phyloP scores from a whole-genome alignment of 2,797 vertebrate genomes.

The Sebastes paucispinis region DNA sequence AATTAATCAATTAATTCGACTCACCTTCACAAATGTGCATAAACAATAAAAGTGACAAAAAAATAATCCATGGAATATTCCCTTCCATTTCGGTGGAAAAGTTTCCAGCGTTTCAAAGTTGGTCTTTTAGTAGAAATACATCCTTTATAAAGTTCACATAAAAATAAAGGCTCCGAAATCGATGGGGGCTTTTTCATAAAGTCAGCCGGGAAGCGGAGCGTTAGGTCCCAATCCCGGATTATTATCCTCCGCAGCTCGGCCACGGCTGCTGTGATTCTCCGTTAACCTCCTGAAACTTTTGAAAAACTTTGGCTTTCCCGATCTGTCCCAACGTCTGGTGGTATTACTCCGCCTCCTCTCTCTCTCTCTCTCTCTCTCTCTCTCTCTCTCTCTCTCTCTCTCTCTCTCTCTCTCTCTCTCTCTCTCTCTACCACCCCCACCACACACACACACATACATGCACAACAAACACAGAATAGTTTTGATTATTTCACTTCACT shows the following conservation, averaged over 20 bases:
- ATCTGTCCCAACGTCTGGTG: constrained; percentile 64
- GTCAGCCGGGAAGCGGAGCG: constrained; percentile 55
- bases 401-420: neutral
- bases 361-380: constrained; percentile 5
- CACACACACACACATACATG: neutral
- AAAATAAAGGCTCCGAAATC: constrained; percentile 74
- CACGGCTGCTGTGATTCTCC: constrained; percentile 77
- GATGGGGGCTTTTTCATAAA: constrained; percentile 68
- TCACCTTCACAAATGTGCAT: constrained; percentile 79
- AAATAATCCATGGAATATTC: constrained; percentile 86
- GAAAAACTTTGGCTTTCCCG: constrained; percentile 77
- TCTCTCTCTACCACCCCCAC: neutral
- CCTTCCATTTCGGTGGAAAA: constrained; percentile 85
- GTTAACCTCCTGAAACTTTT: constrained; percentile 79
- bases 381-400: neutral
- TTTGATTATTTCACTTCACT: neutral
- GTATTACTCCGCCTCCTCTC: constrained; percentile 77
- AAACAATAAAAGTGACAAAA: constrained; percentile 78
- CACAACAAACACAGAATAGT: neutral
- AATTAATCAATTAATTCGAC: neutral
- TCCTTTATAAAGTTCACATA: constrained; percentile 80
- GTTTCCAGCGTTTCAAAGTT: constrained; percentile 77
- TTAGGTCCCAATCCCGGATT: constrained; percentile 68
- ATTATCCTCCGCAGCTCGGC: constrained; percentile 79
- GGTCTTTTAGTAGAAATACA: constrained; percentile 83